Base-by-base conservation (phyloP, 2,888 invertebrate species). In the Latrodectus elegans region DNA sequence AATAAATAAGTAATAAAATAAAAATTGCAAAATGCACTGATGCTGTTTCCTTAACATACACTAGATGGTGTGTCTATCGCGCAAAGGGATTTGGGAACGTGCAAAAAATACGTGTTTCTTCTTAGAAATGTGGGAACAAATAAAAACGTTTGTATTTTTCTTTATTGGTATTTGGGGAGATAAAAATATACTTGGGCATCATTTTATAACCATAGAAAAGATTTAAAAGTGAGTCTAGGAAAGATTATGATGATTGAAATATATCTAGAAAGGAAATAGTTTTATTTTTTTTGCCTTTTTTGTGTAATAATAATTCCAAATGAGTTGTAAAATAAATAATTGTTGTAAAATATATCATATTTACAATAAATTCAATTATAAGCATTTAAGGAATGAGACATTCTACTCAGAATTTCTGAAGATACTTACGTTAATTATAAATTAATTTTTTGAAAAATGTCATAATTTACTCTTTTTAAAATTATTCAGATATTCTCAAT, bases 191-290 rank as follows among this genome's bases (percentile, higher is more conserved):
- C 81, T 81, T 67, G 73, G 73, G 14, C 65, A 60, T 49, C 51
- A 55, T 74, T 75, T 82, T 82, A 82, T 55, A 49, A 55, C 82
- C 75, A 15, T 49, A 71, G 52, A 53, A 17, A n/a, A 52, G 64
- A 81, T 73, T 81, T 65, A 81, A 81, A 81, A 81, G 52, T 53
- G 52, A n/a, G 75, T 65, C 75, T 52, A n/a, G 51, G 15, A 17
- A 73, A 72, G 52, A 80, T 80, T 80, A 80, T 65, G 80, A 71
- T 72, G 80, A 71, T 72, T 72, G 72, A 80, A 78, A 38, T 38
- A 38, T 38, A 38, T 38, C 38, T 38, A 3, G 38, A 38, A 38
- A 38, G 38, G 38, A 38, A 38, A 38, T 38, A 38, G 38, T 38
- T 38, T 38, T 38, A 1, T 22, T 38, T 6, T 38, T 1, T 38